Conservation (phyloP, 2,888 invertebrate genomes). For the Apeira syringaria region DNA sequence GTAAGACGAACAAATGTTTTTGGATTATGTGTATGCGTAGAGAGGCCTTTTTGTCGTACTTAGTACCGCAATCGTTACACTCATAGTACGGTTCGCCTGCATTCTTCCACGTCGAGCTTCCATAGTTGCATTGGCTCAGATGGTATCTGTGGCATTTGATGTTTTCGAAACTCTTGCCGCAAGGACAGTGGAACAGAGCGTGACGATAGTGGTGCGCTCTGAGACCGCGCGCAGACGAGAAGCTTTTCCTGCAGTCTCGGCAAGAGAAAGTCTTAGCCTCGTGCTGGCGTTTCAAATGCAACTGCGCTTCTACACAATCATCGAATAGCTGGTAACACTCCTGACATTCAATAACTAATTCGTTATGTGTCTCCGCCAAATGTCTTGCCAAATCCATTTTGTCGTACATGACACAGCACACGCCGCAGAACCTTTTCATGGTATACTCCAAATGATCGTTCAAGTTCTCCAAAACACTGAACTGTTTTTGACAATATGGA, state of each 20-base stretch:
- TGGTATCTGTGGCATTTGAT: slow-evolving; percentile 61
- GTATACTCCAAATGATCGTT: slow-evolving; percentile 56
- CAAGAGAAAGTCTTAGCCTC: slow-evolving; percentile 40
- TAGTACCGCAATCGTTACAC: slow-evolving; percentile 60
- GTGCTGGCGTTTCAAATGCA: slow-evolving; percentile 45
- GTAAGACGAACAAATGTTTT: slow-evolving; percentile 64
- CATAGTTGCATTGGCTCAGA: slow-evolving; percentile 39
- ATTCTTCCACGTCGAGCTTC: not conserved
- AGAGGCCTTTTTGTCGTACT: slow-evolving; percentile 63
- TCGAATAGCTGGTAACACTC: slow-evolving; percentile 53
- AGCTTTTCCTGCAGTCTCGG: slow-evolving; percentile 52
- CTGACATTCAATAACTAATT: slow-evolving; percentile 38
- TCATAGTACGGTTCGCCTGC: slow-evolving; percentile 35
- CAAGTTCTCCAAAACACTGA: slow-evolving; percentile 35
- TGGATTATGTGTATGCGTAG: slow-evolving; percentile 64
- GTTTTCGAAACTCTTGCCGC: slow-evolving; percentile 58
- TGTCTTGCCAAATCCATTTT: slow-evolving; percentile 52
- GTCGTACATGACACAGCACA: slow-evolving; percentile 46
- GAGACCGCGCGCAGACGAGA: slow-evolving; percentile 50
- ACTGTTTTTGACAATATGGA: slow-evolving; percentile 17
- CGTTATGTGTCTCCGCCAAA: slow-evolving; percentile 41
- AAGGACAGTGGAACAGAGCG: slow-evolving; percentile 57
- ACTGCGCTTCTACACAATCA: slow-evolving; percentile 22
- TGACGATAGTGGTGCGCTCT: slow-evolving; percentile 59
- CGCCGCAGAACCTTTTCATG: slow-evolving; percentile 45